Evolutionary conservation across 1,140 invertebrate species (phyloP), one percentile per base, ranked within the genome.

Genomic region (Polypedilum pembai): DNA sequence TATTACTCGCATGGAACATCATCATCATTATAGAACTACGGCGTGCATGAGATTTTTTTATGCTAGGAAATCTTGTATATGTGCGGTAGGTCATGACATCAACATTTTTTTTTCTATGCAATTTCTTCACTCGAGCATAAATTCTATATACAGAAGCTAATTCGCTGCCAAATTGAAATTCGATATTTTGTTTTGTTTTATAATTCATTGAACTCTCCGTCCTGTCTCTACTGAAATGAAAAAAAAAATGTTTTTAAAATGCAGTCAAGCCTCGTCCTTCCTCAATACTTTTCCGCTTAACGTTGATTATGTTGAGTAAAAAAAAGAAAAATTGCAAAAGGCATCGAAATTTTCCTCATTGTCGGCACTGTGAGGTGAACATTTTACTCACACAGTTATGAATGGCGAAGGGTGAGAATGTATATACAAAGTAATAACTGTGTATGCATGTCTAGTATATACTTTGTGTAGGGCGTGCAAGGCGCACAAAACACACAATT

Each of bases 1-100:
- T n/a, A n/a, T 56, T 56, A n/a, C 12, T 45, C 45, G 45, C 12
- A 56, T n/a, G 24, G 24, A 3, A 5, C 24, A 33, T n/a, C 45
- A 56, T n/a, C 12, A n/a, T 56, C 45, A 56, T n/a, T 56, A 56
- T n/a, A 56, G 12, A 56, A 4, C 8, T 8, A 10, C 45, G 45
- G 15, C 45, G n/a, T 56, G 45, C 45, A 56, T 56, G 45, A 45
- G 41, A 56, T 4, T n/a, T n/a, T 56, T n/a, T 56, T n/a, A 69
- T 69, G 65, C 65, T 10, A 69, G 15, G 7, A 18, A 69, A 18
- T 18, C 65, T 20, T 8, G 18, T 15, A 15, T 56, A 69, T 69
- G 65, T 69, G 65, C 65, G 65, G 65, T 69, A 69, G 65, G 65
- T 69, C 65, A 69, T 69, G 17, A 69, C 65, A 18, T 7, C 10